Evolutionary conservation across 2,113 vertebrate genomes (phyloP), one percentile per base, ranked within the genome.

Genomic region (Percina caprodes): DNA sequence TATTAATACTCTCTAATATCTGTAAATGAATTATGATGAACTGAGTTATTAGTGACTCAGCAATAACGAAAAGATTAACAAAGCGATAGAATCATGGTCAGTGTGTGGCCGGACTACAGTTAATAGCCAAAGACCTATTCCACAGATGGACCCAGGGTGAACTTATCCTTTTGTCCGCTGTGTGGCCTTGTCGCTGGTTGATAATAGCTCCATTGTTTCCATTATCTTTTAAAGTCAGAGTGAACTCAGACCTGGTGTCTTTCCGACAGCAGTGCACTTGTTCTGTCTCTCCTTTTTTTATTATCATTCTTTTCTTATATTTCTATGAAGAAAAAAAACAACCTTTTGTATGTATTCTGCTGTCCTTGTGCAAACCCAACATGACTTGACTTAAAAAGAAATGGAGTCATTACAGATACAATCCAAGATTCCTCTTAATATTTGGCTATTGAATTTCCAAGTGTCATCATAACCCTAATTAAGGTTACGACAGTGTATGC

Each of bases 1-100:
- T 30, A 86, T 90, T 90, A 21, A 23, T 60, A 24, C 60, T 52
- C 19, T 39, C 12, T 60, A 71, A 80, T 75, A 74, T 86, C 78
- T 65, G 24, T 19, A 52, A 69, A 59, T 58, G 56, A 55, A 60
- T 82, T 77, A 85, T 78, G 61, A 68, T 26, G 61, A 24, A 14
- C 15, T 14, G 9, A 68, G 58, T 24, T 75, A 48, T 66, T 46
- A n/a, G n/a, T n/a, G n/a, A 35, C 59, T 67, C 23, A 58, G 66
- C 19, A 76, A 77, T 26, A n/a, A 51, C 1, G 33, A 68, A 78
- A 84, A 89, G 33, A 85, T 65, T 45, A 54, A 63, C 21, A 51
- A 10, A 39, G 26, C 12, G 18, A 68, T 74, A 39, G 8, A 52
- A 52, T 58, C 58, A 14, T 19, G 49, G 18, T 74, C 56, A 54